A percentile compares a stretch with the other conserved stretches of the same genome.
These are phyloP conservation scores for Coccyzus lansbergi DNA, from an alignment of 2,797 vertebrate genomes.

Conservation along the genomic window DNA sequence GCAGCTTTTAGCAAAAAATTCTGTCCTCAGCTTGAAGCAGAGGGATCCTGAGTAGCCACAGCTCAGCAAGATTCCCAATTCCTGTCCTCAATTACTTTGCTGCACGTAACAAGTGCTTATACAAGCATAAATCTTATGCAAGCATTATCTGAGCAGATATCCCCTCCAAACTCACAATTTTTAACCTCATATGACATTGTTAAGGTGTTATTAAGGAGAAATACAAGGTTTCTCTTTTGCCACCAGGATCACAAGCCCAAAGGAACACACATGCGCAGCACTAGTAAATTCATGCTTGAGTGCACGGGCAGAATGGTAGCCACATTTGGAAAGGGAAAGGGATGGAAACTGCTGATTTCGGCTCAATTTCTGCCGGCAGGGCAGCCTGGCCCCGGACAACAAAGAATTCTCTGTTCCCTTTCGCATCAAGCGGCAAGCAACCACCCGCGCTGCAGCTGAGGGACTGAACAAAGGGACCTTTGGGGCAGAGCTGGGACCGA, in stretches of 20 bases:
- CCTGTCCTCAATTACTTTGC: not conserved
- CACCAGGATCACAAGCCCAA: not conserved
- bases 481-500: constrained; percentile 15
- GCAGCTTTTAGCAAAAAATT: not conserved
- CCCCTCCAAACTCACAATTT: rapidly evolving
- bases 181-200: rapidly evolving
- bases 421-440: not conserved
- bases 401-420: constrained; percentile 67
- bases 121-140: not conserved
- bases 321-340: not conserved
- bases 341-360: constrained; percentile 19
- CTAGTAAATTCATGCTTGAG: not conserved
- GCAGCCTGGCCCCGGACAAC: not conserved
- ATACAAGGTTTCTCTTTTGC: not conserved
- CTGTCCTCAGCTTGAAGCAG: not conserved
- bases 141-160: not conserved
- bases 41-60: not conserved
- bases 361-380: constrained; percentile 4
- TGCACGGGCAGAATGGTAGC: not conserved
- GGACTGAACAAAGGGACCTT: constrained; percentile 56
- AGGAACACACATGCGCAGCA: rapidly evolving
- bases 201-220: not conserved
- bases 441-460: not conserved
- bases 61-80: not conserved
- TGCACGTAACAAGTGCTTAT: rapidly evolving